A percentile compares a stretch with the other conserved stretches of the same genome.
Conservation (phyloP, 1,140 invertebrate genomes). For the Drosophila subobscura region DNA sequence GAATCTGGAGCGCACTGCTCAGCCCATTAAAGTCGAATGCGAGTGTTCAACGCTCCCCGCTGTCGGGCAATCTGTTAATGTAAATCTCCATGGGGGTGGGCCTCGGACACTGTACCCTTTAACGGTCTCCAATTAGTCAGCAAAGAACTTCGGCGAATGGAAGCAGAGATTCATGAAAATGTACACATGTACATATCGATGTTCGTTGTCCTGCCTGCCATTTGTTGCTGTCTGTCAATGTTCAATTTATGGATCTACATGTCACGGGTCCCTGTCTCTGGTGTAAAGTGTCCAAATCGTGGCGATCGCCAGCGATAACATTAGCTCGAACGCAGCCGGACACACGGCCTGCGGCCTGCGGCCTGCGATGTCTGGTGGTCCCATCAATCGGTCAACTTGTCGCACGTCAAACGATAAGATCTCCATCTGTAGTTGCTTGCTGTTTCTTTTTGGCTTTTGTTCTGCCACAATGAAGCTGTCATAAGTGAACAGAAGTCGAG, state of each 20-base stretch:
- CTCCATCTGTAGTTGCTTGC: slow-evolving; percentile 20
- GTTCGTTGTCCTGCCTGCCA: not conserved
- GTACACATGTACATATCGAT: no score
- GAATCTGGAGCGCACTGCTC: not conserved
- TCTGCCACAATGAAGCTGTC: slow-evolving; percentile 22
- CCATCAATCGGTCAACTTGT: slow-evolving; percentile 56
- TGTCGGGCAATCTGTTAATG: slow-evolving; percentile 48
- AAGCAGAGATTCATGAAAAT: not conserved
- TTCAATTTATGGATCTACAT: slow-evolving; percentile 32
- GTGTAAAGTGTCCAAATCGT: slow-evolving; percentile 33
- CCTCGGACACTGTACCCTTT: not conserved
- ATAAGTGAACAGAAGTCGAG: slow-evolving; percentile 9
- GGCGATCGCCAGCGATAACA: slow-evolving; percentile 42
- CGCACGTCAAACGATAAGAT: slow-evolving; percentile 60
- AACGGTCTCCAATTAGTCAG: slow-evolving; percentile 25
- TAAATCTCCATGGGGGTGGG: slow-evolving; percentile 15
- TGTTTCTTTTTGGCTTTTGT: not conserved
- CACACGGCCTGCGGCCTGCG: not conserved
- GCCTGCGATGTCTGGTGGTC: slow-evolving; percentile 31
- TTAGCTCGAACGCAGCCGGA: slow-evolving; percentile 38
- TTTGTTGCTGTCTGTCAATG: slow-evolving; percentile 30
- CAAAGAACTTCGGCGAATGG: not conserved
- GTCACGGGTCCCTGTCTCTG: slow-evolving; percentile 13
- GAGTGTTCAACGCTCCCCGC: slow-evolving; percentile 37
- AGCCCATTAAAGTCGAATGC: slow-evolving; percentile 15